Evolutionary conservation across 2,113 vertebrate species (phyloP), one percentile per base, ranked within the genome.

Genomic region (Vimba vimba): DNA sequence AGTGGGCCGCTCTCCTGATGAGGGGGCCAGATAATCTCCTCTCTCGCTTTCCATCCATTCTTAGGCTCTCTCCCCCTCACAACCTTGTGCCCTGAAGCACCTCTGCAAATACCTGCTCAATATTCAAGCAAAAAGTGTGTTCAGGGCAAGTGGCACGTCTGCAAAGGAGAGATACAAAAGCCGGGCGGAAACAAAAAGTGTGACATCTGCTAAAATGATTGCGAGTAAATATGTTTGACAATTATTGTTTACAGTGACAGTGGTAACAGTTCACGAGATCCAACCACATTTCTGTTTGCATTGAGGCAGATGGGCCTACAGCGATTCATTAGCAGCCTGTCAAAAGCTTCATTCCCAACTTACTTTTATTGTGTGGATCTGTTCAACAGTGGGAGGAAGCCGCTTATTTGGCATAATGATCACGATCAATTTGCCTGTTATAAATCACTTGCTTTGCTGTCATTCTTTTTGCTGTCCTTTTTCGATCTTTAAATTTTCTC

Each of bases 221-320:
- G 94, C 92, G 93, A 95, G 95, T 95, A 96, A 96, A 96, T 95
- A 96, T 96, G 95, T 96, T 95, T 95, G 95, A 95, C 95, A 95
- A 96, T 96, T 95, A 95, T 95, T 95, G 95, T 96, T 96, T 96
- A 96, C 96, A 96, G 95, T 96, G 95, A 96, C 95, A 96, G 94
- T 96, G 93, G 95, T 95, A 96, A 95, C 94, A 95, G 95, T 96
- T 95, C 93, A 94, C 93, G 89, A 94, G 95, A 95, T 95, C 93
- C 93, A 94, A 94, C 92, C 94, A 93, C 92, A 87, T 95, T 94
- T 95, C 93, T 92, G 91, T 95, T 95, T 95, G 94, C 93, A 93
- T 92, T 92, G 93, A 94, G 95, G 92, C 95, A 96, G 95, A 96
- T 95, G 95, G 95, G 93, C 95, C 95, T 90, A 93, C 92, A 95